These are phyloP conservation scores for Cryptops parisi DNA, from an alignment of 2,888 invertebrate species.

Conservation along the genomic window DNA sequence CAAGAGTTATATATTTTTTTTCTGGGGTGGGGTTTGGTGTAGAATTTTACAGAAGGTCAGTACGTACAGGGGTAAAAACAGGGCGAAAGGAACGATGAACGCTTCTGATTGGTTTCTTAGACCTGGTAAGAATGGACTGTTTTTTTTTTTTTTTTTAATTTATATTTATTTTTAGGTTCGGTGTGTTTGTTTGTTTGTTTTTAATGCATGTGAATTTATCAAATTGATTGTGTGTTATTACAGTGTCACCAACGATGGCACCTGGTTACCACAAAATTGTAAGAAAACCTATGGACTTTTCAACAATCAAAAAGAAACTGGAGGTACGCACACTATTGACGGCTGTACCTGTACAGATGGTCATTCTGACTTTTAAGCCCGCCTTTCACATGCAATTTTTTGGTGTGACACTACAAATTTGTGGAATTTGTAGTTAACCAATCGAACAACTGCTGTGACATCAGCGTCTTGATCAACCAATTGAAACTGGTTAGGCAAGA, in stretches of 20 bases:
- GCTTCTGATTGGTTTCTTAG: constrained; percentile 18
- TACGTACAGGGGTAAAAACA: constrained; percentile 24
- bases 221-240: constrained; percentile 14
- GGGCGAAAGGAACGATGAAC: constrained; percentile 10
- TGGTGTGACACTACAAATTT: too few species aligned
- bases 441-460: too few species aligned
- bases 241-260: constrained; percentile 31
- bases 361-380: not conserved
- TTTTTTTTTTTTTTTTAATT: constrained; percentile 5
- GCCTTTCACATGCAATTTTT: too few species aligned
- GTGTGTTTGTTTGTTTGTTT: not conserved
- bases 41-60: constrained; percentile 29
- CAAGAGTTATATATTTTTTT: not conserved
- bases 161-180: not conserved
- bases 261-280: constrained; percentile 32
- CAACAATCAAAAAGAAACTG: constrained; percentile 29
- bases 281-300: constrained; percentile 32
- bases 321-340: constrained; percentile 24
- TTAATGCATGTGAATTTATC: not conserved
- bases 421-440: too few species aligned
- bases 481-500: too few species aligned
- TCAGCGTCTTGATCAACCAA: too few species aligned
- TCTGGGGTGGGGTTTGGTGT: not conserved
- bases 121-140: constrained; percentile 11
- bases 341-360: not conserved